phyloP scores from a whole-genome alignment of 2,113 vertebrate genomes.

The Miniopterus natalensis region DNA sequence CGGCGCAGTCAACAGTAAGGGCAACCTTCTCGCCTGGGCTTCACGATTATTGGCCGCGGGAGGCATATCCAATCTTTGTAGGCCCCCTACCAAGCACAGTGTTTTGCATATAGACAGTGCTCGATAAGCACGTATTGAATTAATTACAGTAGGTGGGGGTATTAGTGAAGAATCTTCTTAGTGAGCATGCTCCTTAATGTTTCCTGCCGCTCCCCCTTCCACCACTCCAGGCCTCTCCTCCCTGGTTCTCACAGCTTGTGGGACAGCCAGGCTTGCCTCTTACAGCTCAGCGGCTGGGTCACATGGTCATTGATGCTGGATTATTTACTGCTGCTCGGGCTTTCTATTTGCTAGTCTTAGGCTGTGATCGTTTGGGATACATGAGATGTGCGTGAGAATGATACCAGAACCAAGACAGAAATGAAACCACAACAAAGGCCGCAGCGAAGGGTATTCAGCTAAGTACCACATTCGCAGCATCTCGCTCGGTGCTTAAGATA shows the following conservation, averaged over 20 bases:
- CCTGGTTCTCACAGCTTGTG: background rate
- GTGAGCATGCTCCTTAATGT: background rate
- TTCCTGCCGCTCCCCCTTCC: background rate
- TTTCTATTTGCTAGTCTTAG: conserved; percentile 48
- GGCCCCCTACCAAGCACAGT: background rate
- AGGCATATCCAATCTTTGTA: background rate
- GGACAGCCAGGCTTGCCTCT: background rate
- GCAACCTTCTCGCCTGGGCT: background rate
- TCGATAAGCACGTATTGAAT: background rate
- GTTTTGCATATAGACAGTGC: background rate
- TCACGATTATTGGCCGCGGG: background rate
- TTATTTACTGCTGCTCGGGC: background rate
- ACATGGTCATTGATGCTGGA: background rate
- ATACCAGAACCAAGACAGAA: background rate
- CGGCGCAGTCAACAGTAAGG: background rate
- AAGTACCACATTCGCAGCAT: background rate
- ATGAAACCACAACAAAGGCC: background rate
- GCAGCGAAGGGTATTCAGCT: background rate
- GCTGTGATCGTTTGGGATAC: conserved; percentile 1
- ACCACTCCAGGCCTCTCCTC: background rate
- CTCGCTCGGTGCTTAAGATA: conserved; percentile 41
- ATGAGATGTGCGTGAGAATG: background rate
- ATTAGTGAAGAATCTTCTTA: conserved; percentile 25
- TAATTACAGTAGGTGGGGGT: background rate
- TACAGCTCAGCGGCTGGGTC: background rate